Evolutionary conservation across 1,140 invertebrate species (phyloP).

Genomic region (Rhagoletis zephyria): DNA sequence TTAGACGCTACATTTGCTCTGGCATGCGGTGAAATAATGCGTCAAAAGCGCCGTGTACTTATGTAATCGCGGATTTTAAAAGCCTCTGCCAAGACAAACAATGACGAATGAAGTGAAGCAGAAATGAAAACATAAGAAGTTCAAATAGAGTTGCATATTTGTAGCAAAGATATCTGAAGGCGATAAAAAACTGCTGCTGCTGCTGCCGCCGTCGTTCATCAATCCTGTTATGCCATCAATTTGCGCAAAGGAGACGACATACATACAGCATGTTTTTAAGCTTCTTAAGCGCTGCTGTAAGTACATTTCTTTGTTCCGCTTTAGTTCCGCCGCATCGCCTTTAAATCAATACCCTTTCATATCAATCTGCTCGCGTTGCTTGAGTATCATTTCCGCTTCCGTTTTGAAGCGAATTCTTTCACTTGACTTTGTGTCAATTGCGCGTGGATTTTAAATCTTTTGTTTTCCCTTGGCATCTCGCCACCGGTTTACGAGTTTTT

Average conservation of each 20-base stretch:
- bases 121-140: neutral
- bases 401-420: neutral
- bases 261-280: neutral
- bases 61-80: neutral
- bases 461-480: neutral
- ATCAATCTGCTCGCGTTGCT: neutral
- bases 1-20: neutral
- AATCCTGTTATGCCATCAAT: neutral
- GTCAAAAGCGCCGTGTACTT: neutral
- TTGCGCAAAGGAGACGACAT: neutral
- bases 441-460: neutral
- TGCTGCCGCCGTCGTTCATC: neutral
- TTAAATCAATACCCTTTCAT: conserved; percentile 4
- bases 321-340: neutral
- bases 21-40: neutral
- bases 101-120: neutral
- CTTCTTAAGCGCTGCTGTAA: neutral
- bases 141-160: neutral
- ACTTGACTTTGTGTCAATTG: neutral
- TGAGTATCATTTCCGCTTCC: neutral
- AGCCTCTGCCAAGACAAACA: neutral
- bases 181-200: neutral
- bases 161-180: neutral
- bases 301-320: neutral
- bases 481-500: neutral